Conservation (phyloP, 2,888 invertebrate genomes). For the Diachrysia chrysitis region DNA sequence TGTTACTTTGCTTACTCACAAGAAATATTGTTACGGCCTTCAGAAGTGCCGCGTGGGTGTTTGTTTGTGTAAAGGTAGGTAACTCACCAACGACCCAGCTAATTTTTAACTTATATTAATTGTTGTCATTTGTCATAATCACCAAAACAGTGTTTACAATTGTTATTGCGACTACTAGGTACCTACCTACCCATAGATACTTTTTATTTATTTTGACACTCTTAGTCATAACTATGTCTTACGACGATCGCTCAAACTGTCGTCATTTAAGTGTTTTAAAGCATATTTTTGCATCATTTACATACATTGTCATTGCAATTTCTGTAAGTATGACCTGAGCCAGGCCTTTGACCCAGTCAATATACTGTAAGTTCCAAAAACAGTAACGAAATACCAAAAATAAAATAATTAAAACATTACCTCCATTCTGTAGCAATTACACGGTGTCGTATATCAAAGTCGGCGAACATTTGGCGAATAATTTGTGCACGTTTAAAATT, state of each 20-base stretch:
- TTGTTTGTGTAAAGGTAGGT: background rate
- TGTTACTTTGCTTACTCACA: background rate
- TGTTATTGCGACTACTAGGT: too few relatives aligned
- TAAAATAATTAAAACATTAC: slow-evolving; percentile 51
- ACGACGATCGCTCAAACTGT: too few relatives aligned
- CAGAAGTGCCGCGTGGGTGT: background rate
- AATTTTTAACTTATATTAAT: background rate
- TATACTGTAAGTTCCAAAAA: background rate
- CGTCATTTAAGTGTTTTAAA: too few relatives aligned
- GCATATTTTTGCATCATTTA: too few relatives aligned
- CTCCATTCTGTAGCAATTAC: slow-evolving; percentile 59
- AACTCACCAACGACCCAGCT: background rate
- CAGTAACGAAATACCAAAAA: slow-evolving; percentile 36
- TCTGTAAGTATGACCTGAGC: background rate
- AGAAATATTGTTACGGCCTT: background rate
- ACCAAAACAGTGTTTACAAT: background rate
- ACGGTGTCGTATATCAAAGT: slow-evolving; percentile 79
- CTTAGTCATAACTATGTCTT: background rate
- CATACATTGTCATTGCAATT: background rate
- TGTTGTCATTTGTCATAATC: background rate
- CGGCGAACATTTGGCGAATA: slow-evolving; percentile 76
- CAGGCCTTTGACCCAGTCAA: background rate
- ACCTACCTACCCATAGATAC: background rate
- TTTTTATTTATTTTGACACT: too few relatives aligned
- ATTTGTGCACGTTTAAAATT: slow-evolving; percentile 81